A percentile compares a stretch with the other conserved stretches of the same genome.
phyloP scores from a whole-genome alignment of 1,140 invertebrate species.

The Polypedilum pembai region DNA sequence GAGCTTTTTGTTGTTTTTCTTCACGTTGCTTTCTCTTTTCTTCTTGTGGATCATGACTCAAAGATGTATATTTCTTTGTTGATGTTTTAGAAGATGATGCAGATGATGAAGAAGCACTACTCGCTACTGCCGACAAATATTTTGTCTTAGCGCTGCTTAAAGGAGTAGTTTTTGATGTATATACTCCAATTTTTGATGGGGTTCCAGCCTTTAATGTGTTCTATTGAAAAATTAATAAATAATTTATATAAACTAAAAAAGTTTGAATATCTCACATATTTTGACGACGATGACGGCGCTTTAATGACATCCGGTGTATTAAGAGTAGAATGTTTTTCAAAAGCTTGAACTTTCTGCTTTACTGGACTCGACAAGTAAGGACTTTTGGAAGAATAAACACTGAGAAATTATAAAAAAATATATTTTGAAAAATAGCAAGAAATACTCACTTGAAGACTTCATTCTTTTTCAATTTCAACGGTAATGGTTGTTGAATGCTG shows the following conservation, averaged over 20 bases:
- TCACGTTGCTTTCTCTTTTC: conserved; percentile 51
- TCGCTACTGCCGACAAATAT: conserved; percentile 11
- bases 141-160: conserved; percentile 34
- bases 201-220: conserved; percentile 35
- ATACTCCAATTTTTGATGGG: conserved; percentile 44
- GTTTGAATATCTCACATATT: conserved; percentile 29
- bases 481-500: background rate
- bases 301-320: background rate
- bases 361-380: conserved; percentile 52
- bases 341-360: conserved; percentile 54
- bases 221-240: background rate
- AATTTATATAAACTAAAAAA: background rate
- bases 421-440: background rate
- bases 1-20: conserved; percentile 52
- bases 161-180: conserved; percentile 31
- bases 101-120: conserved; percentile 29
- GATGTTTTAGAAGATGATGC: conserved; percentile 37
- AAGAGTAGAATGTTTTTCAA: conserved; percentile 46
- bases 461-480: conserved; percentile 34
- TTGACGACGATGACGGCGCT: conserved; percentile 34
- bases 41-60: conserved; percentile 41
- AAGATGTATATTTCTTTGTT: conserved; percentile 38
- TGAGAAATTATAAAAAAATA: no score
- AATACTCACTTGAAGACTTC: conserved; percentile 41
- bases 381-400: conserved; percentile 41